These are phyloP conservation scores for Chloebia gouldiae DNA, from an alignment of 2,113 vertebrate genomes.

Conservation along the genomic window DNA sequence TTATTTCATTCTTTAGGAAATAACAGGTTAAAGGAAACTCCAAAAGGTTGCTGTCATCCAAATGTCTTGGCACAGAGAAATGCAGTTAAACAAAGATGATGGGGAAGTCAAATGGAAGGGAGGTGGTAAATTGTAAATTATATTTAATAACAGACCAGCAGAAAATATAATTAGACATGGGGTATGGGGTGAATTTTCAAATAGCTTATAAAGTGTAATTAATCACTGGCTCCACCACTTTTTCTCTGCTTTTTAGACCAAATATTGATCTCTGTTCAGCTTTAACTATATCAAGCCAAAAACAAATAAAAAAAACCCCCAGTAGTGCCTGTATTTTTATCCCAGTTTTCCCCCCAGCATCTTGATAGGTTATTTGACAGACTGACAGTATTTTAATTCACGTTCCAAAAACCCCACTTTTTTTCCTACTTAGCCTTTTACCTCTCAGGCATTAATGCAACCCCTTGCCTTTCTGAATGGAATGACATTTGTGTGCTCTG, in stretches of 20 bases:
- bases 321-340: slow-evolving; percentile 3
- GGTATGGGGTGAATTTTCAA: background rate
- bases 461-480: background rate
- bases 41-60: background rate
- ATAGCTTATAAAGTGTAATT: background rate
- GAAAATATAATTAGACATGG: background rate
- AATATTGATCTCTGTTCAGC: slow-evolving; percentile 15
- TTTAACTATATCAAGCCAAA: background rate
- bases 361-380: background rate
- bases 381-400: background rate
- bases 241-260: slow-evolving; percentile 6
- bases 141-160: slow-evolving; percentile 4
- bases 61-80: background rate
- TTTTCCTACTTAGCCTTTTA: background rate
- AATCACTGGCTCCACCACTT: background rate
- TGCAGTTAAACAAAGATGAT: background rate
- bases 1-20: background rate
- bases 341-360: background rate
- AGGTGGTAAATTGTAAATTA: background rate
- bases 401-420: background rate
- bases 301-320: background rate
- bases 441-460: background rate
- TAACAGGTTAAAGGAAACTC: background rate
- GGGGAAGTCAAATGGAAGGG: background rate
- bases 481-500: background rate